phyloP scores from a whole-genome alignment of 1,140 invertebrate species.

The Trichoplusia ni region DNA sequence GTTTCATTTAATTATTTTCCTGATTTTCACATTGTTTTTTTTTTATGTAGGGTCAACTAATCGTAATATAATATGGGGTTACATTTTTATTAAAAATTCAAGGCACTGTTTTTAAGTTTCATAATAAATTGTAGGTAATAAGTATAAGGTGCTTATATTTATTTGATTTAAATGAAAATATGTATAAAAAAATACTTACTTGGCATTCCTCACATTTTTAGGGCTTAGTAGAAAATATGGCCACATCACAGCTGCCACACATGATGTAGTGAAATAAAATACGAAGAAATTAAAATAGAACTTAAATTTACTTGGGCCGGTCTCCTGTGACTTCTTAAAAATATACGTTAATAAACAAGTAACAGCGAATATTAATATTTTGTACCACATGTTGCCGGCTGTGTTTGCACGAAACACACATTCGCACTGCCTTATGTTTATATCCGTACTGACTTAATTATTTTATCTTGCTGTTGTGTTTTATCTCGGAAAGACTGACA shows the following conservation, averaged over 20 bases:
- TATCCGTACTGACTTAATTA: slow-evolving; percentile 43
- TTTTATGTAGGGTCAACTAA: no score
- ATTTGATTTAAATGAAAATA: neutral
- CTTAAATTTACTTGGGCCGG: slow-evolving; percentile 55
- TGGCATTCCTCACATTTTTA: slow-evolving; percentile 60
- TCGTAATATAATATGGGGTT: no score
- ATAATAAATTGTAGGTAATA: neutral
- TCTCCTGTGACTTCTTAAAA: slow-evolving; percentile 51
- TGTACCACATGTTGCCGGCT: slow-evolving; percentile 55
- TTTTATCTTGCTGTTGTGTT: slow-evolving; percentile 25
- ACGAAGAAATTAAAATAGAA: slow-evolving; percentile 55
- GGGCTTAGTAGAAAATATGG: slow-evolving; percentile 61
- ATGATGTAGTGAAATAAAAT: slow-evolving; percentile 49
- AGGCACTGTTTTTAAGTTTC: no score
- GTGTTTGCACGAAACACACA: slow-evolving; percentile 17
- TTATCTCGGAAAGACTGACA: slow-evolving; percentile 8
- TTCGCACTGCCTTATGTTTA: slow-evolving; percentile 32
- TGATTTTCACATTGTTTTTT: no score
- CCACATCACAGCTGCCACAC: slow-evolving; percentile 54
- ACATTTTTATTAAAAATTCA: no score
- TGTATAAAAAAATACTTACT: slow-evolving; percentile 51
- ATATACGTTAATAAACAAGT: slow-evolving; percentile 48
- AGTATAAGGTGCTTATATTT: neutral
- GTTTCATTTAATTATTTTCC: no score
- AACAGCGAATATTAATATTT: slow-evolving; percentile 42